Percentiles rank a stretch among this genome's conserved stretches.
phyloP scores from a whole-genome alignment of 2,888 invertebrate genomes.

The Zaprionus obscuricornis region DNA sequence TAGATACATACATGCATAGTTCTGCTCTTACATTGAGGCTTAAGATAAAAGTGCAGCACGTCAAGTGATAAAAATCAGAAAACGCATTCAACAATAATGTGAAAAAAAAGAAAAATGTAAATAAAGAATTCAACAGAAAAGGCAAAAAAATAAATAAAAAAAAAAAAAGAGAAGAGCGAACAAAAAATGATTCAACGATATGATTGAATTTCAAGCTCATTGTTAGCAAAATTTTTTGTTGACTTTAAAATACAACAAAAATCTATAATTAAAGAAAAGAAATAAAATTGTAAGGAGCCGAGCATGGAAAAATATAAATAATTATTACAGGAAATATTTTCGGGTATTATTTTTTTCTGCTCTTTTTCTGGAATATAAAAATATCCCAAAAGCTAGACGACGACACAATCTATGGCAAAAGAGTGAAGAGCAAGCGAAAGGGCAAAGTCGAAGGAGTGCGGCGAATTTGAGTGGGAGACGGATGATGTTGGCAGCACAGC shows the following conservation, averaged over 20 bases:
- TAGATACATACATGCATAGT: background rate
- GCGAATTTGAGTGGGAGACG: too few relatives aligned
- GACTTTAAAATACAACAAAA: too few relatives aligned
- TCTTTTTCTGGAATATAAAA: too few relatives aligned
- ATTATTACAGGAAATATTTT: too few relatives aligned
- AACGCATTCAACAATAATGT: slow-evolving; percentile 48
- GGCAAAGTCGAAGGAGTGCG: too few relatives aligned
- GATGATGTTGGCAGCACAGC: slow-evolving; percentile 23
- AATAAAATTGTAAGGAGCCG: too few relatives aligned
- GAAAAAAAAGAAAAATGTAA: slow-evolving; percentile 33
- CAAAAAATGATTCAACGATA: slow-evolving; percentile 7
- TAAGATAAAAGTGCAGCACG: slow-evolving; percentile 46
- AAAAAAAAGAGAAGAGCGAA: background rate
- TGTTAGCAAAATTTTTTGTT: slow-evolving; percentile 43
- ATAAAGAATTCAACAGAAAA: slow-evolving; percentile 41
- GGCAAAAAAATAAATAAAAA: slow-evolving; percentile 6
- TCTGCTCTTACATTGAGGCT: slow-evolving; percentile 23
- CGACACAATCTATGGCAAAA: too few relatives aligned
- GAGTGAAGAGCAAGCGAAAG: too few relatives aligned
- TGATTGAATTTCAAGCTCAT: slow-evolving; percentile 28
- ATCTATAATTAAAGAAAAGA: too few relatives aligned
- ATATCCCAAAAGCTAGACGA: too few relatives aligned
- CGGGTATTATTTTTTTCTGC: too few relatives aligned
- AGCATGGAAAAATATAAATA: too few relatives aligned
- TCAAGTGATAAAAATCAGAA: slow-evolving; percentile 67